Evolutionary conservation across 2,113 vertebrate species (phyloP).

Genomic region (Terrapene triunguis): DNA sequence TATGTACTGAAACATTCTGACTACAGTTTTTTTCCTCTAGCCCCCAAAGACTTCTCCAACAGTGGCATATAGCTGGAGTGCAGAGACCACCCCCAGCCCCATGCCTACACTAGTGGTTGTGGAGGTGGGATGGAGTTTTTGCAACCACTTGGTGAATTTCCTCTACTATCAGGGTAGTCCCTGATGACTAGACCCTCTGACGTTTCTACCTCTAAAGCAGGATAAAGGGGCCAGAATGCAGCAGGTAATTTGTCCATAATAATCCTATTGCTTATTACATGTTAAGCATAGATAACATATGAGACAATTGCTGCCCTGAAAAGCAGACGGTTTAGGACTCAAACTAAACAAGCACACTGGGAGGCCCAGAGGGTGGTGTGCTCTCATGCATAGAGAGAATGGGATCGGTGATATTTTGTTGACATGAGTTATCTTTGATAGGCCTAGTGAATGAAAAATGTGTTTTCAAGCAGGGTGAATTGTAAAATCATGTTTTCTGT

Average conservation of each 20-base stretch:
- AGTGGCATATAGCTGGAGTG: not conserved
- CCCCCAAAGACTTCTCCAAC: not conserved
- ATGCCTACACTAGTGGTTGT: not conserved
- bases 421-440: not conserved
- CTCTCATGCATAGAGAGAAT: not conserved
- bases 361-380: too few species aligned
- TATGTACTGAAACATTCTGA: not conserved
- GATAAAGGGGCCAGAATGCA: not conserved
- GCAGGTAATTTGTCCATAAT: not conserved
- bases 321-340: not conserved
- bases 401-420: not conserved
- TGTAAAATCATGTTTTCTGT: not conserved
- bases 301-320: not conserved
- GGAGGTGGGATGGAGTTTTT: not conserved
- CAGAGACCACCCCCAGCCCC: not conserved
- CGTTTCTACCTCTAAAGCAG: not conserved
- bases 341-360: not conserved
- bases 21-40: not conserved
- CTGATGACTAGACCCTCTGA: not conserved
- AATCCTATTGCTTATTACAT: not conserved
- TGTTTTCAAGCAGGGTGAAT: not conserved
- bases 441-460: not conserved
- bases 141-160: not conserved
- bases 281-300: not conserved
- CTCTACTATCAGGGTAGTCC: not conserved